Evolutionary conservation across 2,888 invertebrate genomes (phyloP).

Genomic region (Tachina fera): DNA sequence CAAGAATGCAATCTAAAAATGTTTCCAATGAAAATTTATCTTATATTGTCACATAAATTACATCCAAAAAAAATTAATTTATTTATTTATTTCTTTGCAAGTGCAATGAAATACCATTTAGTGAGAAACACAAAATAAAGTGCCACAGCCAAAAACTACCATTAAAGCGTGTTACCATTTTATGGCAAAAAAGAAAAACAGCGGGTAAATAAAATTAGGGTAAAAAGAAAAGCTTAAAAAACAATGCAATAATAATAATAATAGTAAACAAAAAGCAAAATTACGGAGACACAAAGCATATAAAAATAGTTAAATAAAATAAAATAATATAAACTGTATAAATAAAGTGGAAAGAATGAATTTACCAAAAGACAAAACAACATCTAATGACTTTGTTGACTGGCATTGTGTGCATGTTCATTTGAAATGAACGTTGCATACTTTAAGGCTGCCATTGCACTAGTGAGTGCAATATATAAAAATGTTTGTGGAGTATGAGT

Average conservation of each 20-base stretch:
- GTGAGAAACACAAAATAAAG: slow-evolving; percentile 3
- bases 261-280: slow-evolving; percentile 54
- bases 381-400: slow-evolving; percentile 67
- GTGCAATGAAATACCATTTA: slow-evolving; percentile 60
- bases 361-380: slow-evolving; percentile 68
- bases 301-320: slow-evolving; percentile 10
- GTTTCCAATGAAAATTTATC: slow-evolving; percentile 65
- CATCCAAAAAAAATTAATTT: slow-evolving; percentile 59
- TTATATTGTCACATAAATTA: slow-evolving; percentile 71
- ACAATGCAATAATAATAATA: slow-evolving; percentile 40
- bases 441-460: slow-evolving; percentile 55
- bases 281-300: slow-evolving; percentile 53
- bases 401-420: slow-evolving; percentile 64
- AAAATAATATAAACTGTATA: slow-evolving; percentile 13
- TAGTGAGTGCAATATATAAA: slow-evolving; percentile 25
- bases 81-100: slow-evolving; percentile 35
- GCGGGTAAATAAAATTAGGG: slow-evolving; percentile 65
- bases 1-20: slow-evolving; percentile 61
- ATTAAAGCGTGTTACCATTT: background rate
- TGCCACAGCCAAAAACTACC: background rate
- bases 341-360: slow-evolving; percentile 58
- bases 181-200: slow-evolving; percentile 25
- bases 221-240: slow-evolving; percentile 29
- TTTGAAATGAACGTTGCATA: slow-evolving; percentile 60
- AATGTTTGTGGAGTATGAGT: background rate